Percentiles rank a stretch among this genome's conserved stretches.
These are phyloP conservation scores for Crotalus tigris DNA, from an alignment of 2,113 vertebrate genomes.

Conservation along the genomic window DNA sequence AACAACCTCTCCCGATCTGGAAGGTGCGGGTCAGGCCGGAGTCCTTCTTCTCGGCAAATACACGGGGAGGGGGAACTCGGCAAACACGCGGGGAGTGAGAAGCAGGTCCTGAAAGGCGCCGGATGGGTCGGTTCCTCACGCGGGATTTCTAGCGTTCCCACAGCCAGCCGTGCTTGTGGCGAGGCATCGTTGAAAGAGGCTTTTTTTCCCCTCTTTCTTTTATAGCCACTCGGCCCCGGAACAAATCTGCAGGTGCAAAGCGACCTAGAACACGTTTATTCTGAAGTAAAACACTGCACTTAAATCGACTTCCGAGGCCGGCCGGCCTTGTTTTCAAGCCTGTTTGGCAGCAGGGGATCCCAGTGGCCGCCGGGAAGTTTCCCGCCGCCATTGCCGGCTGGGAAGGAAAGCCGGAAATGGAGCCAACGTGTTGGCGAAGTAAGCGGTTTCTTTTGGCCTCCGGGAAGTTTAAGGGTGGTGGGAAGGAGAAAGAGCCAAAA, in stretches of 20 bases:
- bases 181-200: not conserved
- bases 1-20: not conserved
- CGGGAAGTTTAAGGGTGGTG: not conserved
- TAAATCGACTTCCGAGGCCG: not conserved
- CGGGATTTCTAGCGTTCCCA: not conserved
- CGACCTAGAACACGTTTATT: not conserved
- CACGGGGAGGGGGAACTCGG: not conserved
- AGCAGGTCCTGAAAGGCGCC: not conserved
- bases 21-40: not conserved
- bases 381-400: not conserved
- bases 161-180: not conserved
- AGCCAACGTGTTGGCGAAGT: not conserved
- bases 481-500: not conserved
- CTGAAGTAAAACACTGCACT: not conserved
- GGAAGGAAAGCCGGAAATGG: not conserved
- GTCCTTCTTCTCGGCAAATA: not conserved
- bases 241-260: not conserved
- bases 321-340: not conserved
- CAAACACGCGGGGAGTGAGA: not conserved
- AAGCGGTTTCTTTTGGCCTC: not conserved
- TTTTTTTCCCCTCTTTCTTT: fast-evolving
- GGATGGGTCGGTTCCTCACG: not conserved
- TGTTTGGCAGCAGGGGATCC: not conserved
- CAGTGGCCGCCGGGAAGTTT: not conserved
- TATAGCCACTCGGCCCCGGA: not conserved